Percentiles rank a stretch among this genome's conserved stretches.
phyloP scores from a whole-genome alignment of 2,113 vertebrate genomes.

The Clupea harengus region DNA sequence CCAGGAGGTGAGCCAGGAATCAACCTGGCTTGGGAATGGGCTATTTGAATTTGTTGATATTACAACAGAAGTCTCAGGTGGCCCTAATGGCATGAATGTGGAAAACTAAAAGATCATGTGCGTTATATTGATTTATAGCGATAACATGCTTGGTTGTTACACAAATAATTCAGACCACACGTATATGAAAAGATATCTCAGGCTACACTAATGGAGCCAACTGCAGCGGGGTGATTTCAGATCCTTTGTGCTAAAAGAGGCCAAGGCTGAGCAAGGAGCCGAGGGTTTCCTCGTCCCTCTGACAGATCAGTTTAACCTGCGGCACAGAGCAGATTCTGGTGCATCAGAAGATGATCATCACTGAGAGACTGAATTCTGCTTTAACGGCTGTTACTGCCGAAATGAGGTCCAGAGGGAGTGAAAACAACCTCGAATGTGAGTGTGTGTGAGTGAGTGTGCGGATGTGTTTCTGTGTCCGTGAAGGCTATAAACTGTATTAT shows the following conservation, averaged over 20 bases:
- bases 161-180: not conserved
- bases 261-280: not conserved
- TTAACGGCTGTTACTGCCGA: not conserved
- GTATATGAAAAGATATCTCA: not conserved
- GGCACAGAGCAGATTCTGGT: not conserved
- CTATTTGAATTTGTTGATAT: too few relatives aligned
- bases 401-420: not conserved
- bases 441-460: not conserved
- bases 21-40: too few relatives aligned
- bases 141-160: not conserved
- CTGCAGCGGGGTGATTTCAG: not conserved
- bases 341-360: not conserved
- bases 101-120: too few relatives aligned
- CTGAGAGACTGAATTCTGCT: not conserved
- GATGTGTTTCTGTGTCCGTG: slow-evolving; percentile 20
- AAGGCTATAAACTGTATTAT: not conserved
- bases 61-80: too few relatives aligned
- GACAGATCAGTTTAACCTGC: not conserved
- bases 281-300: not conserved
- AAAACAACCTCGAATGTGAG: not conserved
- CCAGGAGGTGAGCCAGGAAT: too few relatives aligned
- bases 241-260: not conserved
- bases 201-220: not conserved
- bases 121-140: not conserved
- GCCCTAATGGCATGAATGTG: too few relatives aligned